Evolutionary conservation across 2,797 vertebrate genomes (phyloP).

Genomic region (Scolopax bukidnonensis): DNA sequence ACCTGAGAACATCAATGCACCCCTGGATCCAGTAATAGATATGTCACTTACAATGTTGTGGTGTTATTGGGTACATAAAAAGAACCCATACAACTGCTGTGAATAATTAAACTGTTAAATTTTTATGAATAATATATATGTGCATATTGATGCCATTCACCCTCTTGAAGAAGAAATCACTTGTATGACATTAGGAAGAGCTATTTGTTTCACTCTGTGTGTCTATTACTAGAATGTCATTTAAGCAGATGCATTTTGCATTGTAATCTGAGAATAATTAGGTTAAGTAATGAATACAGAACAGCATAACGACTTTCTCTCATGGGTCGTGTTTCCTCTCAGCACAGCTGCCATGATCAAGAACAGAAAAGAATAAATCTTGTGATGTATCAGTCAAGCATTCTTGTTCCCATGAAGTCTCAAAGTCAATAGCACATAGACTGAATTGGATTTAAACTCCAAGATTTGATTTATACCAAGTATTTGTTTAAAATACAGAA

Average conservation of each 20-base stretch:
- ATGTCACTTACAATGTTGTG: neutral
- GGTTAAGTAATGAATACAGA: slow-evolving; percentile 40
- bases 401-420: neutral
- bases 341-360: neutral
- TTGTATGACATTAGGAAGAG: slow-evolving; percentile 9
- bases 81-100: neutral
- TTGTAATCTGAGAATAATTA: slow-evolving; percentile 56
- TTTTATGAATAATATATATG: neutral
- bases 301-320: neutral
- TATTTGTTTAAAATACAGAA: neutral
- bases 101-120: slow-evolving; percentile 5
- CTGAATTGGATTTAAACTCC: neutral
- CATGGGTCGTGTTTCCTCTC: slow-evolving; percentile 29
- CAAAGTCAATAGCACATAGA: neutral
- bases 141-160: neutral
- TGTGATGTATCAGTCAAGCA: neutral
- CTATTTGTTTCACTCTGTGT: neutral
- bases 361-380: slow-evolving; percentile 16
- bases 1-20: neutral
- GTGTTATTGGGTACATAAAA: neutral
- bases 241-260: slow-evolving; percentile 39
- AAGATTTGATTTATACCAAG: neutral
- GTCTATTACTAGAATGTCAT: slow-evolving; percentile 36
- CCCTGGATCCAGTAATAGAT: neutral
- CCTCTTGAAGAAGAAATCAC: slow-evolving; percentile 23